A percentile compares a stretch with the other conserved stretches of the same genome.
phyloP scores from a whole-genome alignment of 1,140 invertebrate species.

The Gryllus bimaculatus region DNA sequence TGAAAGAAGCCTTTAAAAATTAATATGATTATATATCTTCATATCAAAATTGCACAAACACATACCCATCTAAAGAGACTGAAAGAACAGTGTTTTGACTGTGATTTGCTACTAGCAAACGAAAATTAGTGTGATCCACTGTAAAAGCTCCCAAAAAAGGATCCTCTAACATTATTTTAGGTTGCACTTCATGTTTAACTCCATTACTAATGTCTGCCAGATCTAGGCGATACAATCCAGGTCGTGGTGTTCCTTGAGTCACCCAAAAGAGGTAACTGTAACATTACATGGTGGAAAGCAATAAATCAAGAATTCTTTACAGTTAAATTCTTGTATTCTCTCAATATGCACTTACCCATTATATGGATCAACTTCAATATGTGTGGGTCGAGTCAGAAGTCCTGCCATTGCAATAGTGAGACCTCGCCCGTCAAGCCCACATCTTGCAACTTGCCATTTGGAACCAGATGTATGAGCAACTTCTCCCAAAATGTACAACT shows the following conservation, averaged over 20 bases:
- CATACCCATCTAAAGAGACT: conserved; percentile 69
- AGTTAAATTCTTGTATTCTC: neutral
- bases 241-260: conserved; percentile 37
- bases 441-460: conserved; percentile 48
- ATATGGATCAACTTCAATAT: conserved; percentile 82
- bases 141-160: conserved; percentile 58
- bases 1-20: neutral
- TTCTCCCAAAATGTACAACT: conserved; percentile 68
- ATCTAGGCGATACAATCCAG: conserved; percentile 69
- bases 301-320: neutral
- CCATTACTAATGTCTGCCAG: conserved; percentile 60
- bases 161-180: conserved; percentile 47
- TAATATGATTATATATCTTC: conserved; percentile 11
- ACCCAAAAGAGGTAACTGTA: conserved; percentile 75
- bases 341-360: conserved; percentile 57
- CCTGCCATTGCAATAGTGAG: conserved; percentile 56
- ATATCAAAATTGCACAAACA: neutral
- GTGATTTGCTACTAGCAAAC: conserved; percentile 64
- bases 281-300: conserved; percentile 23
- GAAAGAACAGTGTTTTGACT: conserved; percentile 65
- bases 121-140: conserved; percentile 70
- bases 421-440: conserved; percentile 57
- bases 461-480: conserved; percentile 36
- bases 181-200: conserved; percentile 46
- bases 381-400: conserved; percentile 53